phyloP scores from a whole-genome alignment of 2,113 vertebrate genomes.

The Fregata magnificens region DNA sequence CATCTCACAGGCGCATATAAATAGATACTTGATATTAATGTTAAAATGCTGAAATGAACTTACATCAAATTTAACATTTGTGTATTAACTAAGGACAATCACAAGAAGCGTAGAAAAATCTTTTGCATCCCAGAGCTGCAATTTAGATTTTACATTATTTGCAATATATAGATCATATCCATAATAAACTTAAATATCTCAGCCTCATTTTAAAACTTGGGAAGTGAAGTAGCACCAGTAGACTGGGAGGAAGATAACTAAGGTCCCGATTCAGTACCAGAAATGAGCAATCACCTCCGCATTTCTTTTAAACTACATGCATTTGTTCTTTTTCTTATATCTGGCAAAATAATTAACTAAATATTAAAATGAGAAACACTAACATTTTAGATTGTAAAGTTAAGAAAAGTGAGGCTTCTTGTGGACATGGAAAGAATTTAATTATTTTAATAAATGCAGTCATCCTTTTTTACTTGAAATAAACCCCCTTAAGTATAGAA shows the following conservation, averaged over 20 bases:
- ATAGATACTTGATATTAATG: not conserved
- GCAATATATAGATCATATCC: not conserved
- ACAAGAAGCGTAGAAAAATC: not conserved
- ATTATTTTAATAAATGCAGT: not conserved
- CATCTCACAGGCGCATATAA: not conserved
- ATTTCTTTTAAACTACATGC: not conserved
- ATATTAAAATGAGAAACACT: not conserved
- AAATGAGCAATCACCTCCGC: not conserved
- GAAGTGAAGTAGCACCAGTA: not conserved
- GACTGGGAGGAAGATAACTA: not conserved
- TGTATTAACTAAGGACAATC: not conserved
- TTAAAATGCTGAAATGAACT: not conserved
- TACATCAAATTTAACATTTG: not conserved
- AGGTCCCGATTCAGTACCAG: not conserved
- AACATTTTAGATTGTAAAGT: not conserved
- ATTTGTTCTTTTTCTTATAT: not conserved
- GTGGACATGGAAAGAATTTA: not conserved
- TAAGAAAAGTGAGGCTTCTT: not conserved
- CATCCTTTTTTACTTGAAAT: not conserved
- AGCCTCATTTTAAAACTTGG: not conserved
- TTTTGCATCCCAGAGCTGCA: not conserved
- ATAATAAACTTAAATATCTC: not conserved
- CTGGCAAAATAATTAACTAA: not conserved
- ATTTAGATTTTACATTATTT: not conserved
- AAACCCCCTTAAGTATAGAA: not conserved